Evolutionary conservation across 2,797 vertebrate species (phyloP), one percentile per base, ranked within the genome.

Genomic region (Acrossocheilus wenchowensis): DNA sequence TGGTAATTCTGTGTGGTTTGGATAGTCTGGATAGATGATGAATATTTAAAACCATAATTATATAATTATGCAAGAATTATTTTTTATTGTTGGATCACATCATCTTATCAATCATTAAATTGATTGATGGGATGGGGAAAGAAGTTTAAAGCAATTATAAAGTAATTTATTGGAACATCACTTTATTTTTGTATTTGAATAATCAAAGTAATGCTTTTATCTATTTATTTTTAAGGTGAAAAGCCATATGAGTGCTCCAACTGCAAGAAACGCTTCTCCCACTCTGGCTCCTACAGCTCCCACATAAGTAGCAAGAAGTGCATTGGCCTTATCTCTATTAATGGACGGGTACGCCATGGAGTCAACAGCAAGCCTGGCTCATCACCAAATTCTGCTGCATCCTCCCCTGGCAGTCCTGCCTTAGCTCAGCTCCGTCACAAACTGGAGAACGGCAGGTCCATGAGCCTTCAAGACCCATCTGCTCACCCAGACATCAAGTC

Each of bases 271-370:
- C 97, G 98, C 86, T 99, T 99, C 93, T 99, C 98, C 87, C 98
- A 99, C 93, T 99, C 98, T 19, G 98, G 98, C 89, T 99, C 98
- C 90, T 99, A 99, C 95, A 99, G 98, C 94, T 99, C 98, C 71
- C 98, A 99, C 96, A 99, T 99, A 95, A 99, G 98, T 95, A 98
- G 98, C 95, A 99, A 98, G 95, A 99, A 99, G 92, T 99, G 98
- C 92, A 97, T 98, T 86, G 96, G 97, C 84, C 95, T 98, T 88
- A 96, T 98, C 74, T 95, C 97, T 39, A 94, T 98, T 90, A 98
- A 97, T 85, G 97, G 97, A 91, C 95, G 97, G 90, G 95, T 97
- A 93, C 96, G 97, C 92, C 93, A 92, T 0, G 91, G 92, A 75
- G 96, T 95, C 91, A 96, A 94, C 89, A 92, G 96, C 93, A 99